phyloP scores from a whole-genome alignment of 2,113 vertebrate genomes.

The Rhabdomys dilectus region DNA sequence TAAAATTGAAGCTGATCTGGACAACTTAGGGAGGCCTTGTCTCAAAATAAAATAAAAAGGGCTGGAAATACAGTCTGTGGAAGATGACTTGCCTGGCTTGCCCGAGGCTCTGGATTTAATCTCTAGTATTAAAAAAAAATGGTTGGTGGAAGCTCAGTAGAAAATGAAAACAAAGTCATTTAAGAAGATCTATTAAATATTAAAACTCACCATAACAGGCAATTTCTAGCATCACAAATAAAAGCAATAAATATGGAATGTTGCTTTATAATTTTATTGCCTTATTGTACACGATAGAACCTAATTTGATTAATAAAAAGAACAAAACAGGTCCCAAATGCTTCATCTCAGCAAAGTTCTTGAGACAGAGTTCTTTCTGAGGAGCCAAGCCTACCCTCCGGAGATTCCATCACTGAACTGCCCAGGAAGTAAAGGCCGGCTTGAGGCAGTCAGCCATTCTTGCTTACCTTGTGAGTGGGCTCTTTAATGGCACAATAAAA shows the following conservation, averaged over 20 bases:
- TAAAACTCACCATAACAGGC: not conserved
- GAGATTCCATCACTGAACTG: not conserved
- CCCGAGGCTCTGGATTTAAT: not conserved
- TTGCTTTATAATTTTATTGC: conserved; percentile 2
- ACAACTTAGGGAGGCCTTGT: not conserved
- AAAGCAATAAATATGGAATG: not conserved
- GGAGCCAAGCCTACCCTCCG: not conserved
- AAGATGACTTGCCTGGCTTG: not conserved
- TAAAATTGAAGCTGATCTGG: not conserved
- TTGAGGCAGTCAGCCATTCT: not conserved
- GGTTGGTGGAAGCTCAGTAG: not conserved
- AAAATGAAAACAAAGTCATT: not conserved
- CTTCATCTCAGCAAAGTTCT: not conserved
- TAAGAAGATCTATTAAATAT: not conserved
- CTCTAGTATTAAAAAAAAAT: not conserved
- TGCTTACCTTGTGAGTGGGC: not conserved
- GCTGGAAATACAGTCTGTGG: not conserved
- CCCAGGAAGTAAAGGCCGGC: not conserved
- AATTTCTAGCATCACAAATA: not conserved
- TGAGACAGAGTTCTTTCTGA: not conserved
- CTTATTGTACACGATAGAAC: not conserved
- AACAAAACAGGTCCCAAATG: not conserved
- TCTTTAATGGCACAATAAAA: not conserved
- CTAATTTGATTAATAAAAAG: not conserved
- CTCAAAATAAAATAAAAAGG: not conserved